Conservation (phyloP, 2,888 invertebrate genomes). For the Argyra leucocephala region DNA sequence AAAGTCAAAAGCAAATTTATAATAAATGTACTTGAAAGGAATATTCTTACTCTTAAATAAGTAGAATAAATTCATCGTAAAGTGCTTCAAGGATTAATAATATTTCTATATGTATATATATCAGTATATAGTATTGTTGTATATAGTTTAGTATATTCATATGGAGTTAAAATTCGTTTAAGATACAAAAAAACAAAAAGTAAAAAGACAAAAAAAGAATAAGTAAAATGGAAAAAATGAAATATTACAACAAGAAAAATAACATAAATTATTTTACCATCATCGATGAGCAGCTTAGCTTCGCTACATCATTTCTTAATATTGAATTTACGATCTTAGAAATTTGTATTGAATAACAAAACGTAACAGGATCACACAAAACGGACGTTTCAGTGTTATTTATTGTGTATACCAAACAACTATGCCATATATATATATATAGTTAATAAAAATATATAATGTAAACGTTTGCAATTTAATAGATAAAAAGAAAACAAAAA, state of each 20-base stretch:
- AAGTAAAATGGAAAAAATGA: background rate
- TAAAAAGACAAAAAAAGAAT: background rate
- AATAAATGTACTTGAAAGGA: no score
- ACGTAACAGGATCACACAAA: background rate
- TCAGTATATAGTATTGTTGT: no score
- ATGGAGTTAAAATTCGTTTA: background rate
- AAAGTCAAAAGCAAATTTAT: no score
- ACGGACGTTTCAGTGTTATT: no score
- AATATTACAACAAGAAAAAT: background rate
- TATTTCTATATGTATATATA: background rate
- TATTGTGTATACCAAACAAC: no score
- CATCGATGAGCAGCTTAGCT: background rate
- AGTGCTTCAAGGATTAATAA: conserved; percentile 3
- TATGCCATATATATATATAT: no score
- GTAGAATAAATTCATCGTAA: no score
- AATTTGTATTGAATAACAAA: background rate
- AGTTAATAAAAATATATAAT: no score
- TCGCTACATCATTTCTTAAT: background rate
- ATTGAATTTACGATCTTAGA: background rate
- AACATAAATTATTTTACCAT: background rate
- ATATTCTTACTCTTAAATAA: no score
- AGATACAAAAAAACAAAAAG: background rate
- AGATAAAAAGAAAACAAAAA: no score
- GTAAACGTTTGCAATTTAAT: no score
- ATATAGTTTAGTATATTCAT: no score